These are phyloP conservation scores for Pteromalus puparum DNA, from an alignment of 1,140 invertebrate genomes.

Conservation along the genomic window DNA sequence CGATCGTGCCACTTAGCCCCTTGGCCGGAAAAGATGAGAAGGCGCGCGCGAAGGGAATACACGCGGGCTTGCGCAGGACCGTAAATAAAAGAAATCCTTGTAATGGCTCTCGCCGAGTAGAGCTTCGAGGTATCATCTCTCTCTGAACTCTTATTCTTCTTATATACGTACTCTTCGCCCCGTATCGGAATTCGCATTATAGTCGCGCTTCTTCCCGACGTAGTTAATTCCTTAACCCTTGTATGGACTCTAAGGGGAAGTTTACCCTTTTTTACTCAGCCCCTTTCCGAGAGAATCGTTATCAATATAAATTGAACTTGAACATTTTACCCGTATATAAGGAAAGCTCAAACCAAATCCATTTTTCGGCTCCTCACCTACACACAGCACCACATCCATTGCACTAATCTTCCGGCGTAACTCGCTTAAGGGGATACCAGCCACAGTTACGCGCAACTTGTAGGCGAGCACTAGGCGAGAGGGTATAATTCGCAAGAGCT, in stretches of 20 bases:
- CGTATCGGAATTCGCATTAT: conserved; percentile 50
- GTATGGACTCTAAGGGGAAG: conserved; percentile 56
- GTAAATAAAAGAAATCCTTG: conserved; percentile 76
- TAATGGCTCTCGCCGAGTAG: conserved; percentile 68
- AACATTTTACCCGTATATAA: no score
- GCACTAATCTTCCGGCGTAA: no score
- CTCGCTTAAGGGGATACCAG: no score
- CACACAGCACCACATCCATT: no score
- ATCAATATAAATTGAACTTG: no score
- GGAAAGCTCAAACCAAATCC: neutral
- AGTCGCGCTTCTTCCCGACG: conserved; percentile 54
- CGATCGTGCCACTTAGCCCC: conserved; percentile 68
- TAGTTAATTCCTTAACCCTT: conserved; percentile 75
- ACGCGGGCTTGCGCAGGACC: conserved; percentile 54
- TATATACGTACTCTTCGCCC: conserved; percentile 56
- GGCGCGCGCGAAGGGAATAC: neutral
- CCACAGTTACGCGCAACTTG: no score
- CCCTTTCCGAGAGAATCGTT: no score
- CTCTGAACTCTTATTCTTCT: conserved; percentile 53
- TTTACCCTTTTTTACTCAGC: conserved; percentile 7
- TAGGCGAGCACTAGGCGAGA: neutral
- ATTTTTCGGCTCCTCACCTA: neutral
- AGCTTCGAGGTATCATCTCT: conserved; percentile 33
- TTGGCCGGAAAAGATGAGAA: conserved; percentile 30
- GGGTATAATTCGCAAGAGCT: neutral